Base-by-base conservation (phyloP, 2,797 vertebrate genomes). In the Smutsia temminckii region DNA sequence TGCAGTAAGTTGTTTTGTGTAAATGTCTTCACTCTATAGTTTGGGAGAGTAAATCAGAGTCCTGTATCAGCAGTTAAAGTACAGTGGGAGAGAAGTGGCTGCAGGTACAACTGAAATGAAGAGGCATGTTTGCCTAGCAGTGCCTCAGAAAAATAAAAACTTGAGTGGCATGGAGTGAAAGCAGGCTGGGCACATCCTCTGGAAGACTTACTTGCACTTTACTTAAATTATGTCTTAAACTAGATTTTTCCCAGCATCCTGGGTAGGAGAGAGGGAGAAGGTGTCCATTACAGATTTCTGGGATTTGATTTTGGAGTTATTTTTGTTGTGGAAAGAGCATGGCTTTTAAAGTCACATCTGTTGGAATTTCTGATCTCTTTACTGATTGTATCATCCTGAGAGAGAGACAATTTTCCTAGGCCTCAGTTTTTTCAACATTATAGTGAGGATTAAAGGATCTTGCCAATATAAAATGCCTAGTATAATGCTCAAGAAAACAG, bases 61-160 rank as follows among this genome's bases (percentile, higher is more conserved):
- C 92, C 95, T 96, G 80, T 77, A 79, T 97, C 97, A 97, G 96
- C 95, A 95, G 90, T 94, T 96, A 83, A 83, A 66, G 92, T 87
- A 88, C 85, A 93, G 92, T 3, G 20, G 79, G 96, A 92, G 75
- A 92, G 89, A 97, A 95, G 97, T 96, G 96, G 74, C 61, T 95
- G 93, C 92, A 80, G 78, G 96, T 27, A 85, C 74, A 94, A 94
- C 94, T 84, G 42, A 91, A 97, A 89, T 89, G 93, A 87, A 96
- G 95, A 95, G 88, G 25, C 94, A 5, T 6, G 68, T 91, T 74
- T 1, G 42, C 96, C 51, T 86, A 0, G 20, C 94, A 94, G 46
- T 77, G 86, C 93, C 93, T 94, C 40, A 17, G 63, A 80, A 87
- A 96, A 96, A 92, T 81, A 85, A 81, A 78, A 13, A 51, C 83